Conservation (phyloP, 2,797 vertebrate genomes). For the Cygnus olor region DNA sequence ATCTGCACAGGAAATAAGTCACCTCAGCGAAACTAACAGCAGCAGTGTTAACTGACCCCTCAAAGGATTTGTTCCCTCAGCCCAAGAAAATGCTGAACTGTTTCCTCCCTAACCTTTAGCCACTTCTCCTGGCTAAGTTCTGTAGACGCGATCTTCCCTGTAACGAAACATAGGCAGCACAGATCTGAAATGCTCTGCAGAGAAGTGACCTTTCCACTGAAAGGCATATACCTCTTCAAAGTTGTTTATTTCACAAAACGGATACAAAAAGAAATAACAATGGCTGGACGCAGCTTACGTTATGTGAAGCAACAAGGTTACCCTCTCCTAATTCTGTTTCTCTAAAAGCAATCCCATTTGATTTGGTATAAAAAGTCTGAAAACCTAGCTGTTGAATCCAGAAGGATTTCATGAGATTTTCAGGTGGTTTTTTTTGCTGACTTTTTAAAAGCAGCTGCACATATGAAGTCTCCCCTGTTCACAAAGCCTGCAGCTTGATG, state of each 20-base stretch:
- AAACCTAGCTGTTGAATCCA: neutral
- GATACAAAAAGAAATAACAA: neutral
- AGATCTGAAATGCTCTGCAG: neutral
- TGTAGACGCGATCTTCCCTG: fast-evolving
- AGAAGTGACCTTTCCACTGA: slow-evolving; percentile 15
- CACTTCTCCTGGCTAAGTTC: neutral
- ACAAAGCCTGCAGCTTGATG: neutral
- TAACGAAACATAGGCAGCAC: neutral
- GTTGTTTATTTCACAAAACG: neutral
- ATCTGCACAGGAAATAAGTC: neutral
- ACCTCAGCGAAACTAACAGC: neutral
- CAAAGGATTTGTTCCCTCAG: neutral
- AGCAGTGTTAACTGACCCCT: neutral
- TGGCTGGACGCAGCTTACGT: fast-evolving
- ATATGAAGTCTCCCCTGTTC: neutral
- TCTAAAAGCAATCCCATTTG: neutral
- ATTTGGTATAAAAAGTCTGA: neutral
- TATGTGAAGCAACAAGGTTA: neutral
- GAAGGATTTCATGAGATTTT: neutral
- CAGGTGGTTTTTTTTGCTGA: neutral
- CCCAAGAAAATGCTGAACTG: neutral
- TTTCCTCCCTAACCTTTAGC: slow-evolving; percentile 18
- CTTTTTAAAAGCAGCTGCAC: neutral
- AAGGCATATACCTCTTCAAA: neutral
- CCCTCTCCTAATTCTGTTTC: neutral